A percentile compares a stretch with the other conserved stretches of the same genome.
These are phyloP conservation scores for Herminia tarsipennalis DNA, from an alignment of 2,888 invertebrate genomes.

Conservation along the genomic window DNA sequence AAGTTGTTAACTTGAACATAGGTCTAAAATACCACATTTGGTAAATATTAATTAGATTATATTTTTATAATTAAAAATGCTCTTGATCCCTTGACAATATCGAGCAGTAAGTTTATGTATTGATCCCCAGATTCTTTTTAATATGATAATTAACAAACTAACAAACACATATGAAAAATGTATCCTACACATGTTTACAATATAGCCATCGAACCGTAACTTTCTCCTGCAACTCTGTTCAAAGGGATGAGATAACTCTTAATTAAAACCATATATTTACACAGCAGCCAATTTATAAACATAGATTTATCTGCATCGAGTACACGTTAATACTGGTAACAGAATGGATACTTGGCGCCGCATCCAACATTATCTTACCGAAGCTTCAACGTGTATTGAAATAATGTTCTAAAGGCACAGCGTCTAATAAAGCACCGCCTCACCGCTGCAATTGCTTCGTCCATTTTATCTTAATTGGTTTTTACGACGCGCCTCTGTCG, in stretches of 20 bases:
- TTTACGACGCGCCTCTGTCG: conserved; percentile 22
- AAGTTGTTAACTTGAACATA: too few relatives aligned
- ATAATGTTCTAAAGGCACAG: conserved; percentile 7
- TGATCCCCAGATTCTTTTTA: too few relatives aligned
- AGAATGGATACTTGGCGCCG: background rate
- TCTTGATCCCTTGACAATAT: too few relatives aligned
- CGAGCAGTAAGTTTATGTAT: too few relatives aligned
- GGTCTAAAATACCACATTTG: too few relatives aligned
- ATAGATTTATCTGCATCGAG: conserved; percentile 5
- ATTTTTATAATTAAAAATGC: too few relatives aligned
- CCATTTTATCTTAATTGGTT: conserved; percentile 36
- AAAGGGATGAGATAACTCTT: background rate
- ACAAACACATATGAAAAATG: too few relatives aligned
- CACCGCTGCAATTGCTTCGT: conserved; percentile 20
- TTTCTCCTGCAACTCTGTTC: conserved; percentile 4
- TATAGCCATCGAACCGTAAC: too few relatives aligned
- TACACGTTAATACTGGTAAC: conserved; percentile 9
- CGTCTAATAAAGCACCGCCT: conserved; percentile 14
- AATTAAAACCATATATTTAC: conserved; percentile 1
- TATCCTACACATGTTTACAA: too few relatives aligned
- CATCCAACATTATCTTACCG: conserved; percentile 9
- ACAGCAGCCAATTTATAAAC: conserved; percentile 7
- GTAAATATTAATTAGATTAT: too few relatives aligned
- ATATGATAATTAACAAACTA: too few relatives aligned
- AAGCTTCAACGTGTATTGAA: conserved; percentile 2